Conservation (phyloP, 2,113 vertebrate species). For the Tretioscincus oriximinensis region DNA sequence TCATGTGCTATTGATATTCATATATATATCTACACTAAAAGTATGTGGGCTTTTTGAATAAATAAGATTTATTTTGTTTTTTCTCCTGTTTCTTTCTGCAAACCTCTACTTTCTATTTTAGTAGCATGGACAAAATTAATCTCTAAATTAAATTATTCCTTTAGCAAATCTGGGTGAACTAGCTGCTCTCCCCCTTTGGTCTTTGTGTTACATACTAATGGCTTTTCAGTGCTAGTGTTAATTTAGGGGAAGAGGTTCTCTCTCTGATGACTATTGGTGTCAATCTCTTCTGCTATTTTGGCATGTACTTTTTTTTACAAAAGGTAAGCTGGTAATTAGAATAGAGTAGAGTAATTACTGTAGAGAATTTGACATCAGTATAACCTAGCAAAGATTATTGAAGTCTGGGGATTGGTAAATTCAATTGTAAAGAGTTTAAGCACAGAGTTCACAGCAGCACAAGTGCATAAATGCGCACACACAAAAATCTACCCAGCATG, state of each 20-base stretch:
- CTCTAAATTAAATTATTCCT: slow-evolving; percentile 46
- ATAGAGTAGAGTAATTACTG: slow-evolving; percentile 19
- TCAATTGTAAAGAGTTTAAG: background rate
- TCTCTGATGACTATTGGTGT: background rate
- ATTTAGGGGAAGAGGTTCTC: slow-evolving; percentile 40
- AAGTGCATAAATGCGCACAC: background rate
- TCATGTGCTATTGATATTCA: no score
- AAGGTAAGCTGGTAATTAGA: slow-evolving; percentile 6
- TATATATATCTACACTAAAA: no score
- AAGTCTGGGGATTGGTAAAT: background rate
- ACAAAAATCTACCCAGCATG: background rate
- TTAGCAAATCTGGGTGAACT: slow-evolving; percentile 31
- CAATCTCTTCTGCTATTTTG: slow-evolving; percentile 39
- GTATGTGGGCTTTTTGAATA: no score
- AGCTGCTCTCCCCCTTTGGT: slow-evolving; percentile 12
- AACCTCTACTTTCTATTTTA: background rate
- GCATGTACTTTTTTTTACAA: slow-evolving; percentile 11
- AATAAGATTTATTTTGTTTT: background rate
- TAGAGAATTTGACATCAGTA: slow-evolving; percentile 2
- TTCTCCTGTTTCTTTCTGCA: background rate
- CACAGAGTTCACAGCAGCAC: slow-evolving; percentile 13
- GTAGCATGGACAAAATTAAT: slow-evolving; percentile 23
- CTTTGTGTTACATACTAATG: slow-evolving; percentile 39
- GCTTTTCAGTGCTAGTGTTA: slow-evolving; percentile 11
- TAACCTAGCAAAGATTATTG: slow-evolving; percentile 23